Conservation (phyloP, 2,888 invertebrate genomes). For the Diploptera punctata region DNA sequence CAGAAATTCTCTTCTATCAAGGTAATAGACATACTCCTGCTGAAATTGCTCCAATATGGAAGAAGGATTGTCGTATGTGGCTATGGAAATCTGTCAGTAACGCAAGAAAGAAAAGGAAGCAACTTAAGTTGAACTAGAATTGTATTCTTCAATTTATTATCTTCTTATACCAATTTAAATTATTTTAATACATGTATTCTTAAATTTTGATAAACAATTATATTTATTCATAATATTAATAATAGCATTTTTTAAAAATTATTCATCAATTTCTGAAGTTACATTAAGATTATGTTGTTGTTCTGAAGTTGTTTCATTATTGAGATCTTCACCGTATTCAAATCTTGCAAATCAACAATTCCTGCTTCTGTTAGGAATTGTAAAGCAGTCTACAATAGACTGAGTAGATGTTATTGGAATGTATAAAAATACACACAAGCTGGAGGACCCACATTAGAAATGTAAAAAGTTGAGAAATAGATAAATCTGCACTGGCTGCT, state of each 20-base stretch:
- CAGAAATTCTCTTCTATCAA: conserved; percentile 50
- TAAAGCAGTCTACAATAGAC: conserved; percentile 75
- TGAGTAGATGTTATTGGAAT: conserved; percentile 87
- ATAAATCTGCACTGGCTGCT: too few relatives aligned
- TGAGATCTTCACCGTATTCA: conserved; percentile 77
- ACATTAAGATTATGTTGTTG: conserved; percentile 4
- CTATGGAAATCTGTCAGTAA: conserved; percentile 58
- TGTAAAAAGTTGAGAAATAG: too few relatives aligned
- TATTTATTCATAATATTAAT: too few relatives aligned
- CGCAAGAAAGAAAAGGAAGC: conserved; percentile 45
- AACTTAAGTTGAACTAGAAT: too few relatives aligned
- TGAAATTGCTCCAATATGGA: conserved; percentile 71
- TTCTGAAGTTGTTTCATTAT: not conserved
- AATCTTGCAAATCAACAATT: conserved; percentile 78
- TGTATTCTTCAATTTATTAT: too few relatives aligned
- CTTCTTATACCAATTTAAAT: too few relatives aligned
- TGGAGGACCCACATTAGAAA: too few relatives aligned
- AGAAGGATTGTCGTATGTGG: conserved; percentile 74
- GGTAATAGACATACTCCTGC: conserved; percentile 49
- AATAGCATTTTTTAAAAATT: not conserved
- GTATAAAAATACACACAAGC: too few relatives aligned
- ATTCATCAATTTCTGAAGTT: conserved; percentile 24
- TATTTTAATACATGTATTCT: too few relatives aligned
- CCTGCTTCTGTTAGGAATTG: conserved; percentile 68
- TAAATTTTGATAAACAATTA: too few relatives aligned